A percentile compares a stretch with the other conserved stretches of the same genome.
Conservation (phyloP, 2,888 invertebrate genomes). For the Sarcophaga caerulescens region DNA sequence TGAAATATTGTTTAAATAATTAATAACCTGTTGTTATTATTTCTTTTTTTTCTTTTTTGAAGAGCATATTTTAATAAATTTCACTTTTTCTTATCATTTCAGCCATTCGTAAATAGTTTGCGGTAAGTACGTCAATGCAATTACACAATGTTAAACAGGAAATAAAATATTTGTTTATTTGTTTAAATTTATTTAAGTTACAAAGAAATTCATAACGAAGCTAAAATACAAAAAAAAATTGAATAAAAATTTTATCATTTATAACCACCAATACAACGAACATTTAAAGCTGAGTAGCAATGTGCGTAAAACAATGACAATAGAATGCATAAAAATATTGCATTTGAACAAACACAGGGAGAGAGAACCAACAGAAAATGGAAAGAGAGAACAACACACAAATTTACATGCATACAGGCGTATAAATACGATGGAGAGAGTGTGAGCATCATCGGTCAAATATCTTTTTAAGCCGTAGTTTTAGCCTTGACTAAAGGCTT, state of each 20-base stretch:
- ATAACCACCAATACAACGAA: not conserved
- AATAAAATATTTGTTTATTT: not conserved
- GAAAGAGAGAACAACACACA: too few relatives aligned
- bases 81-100: not conserved
- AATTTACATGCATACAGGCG: too few relatives aligned
- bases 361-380: not conserved
- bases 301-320: not conserved
- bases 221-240: not conserved
- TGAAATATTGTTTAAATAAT: too few relatives aligned
- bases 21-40: not conserved
- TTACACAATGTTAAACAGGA: not conserved
- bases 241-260: not conserved
- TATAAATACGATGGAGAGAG: too few relatives aligned
- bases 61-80: not conserved
- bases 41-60: not conserved
- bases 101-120: not conserved
- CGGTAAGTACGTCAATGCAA: constrained; percentile 9
- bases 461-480: too few relatives aligned
- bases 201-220: too few relatives aligned
- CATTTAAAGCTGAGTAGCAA: not conserved
- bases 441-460: too few relatives aligned
- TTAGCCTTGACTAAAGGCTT: too few relatives aligned
- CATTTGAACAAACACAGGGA: not conserved
- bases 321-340: not conserved
- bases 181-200: not conserved